A percentile compares a stretch with the other conserved stretches of the same genome.
These are phyloP conservation scores for Odontocolon sp. DNA, from an alignment of 2,888 invertebrate genomes.

Conservation along the genomic window DNA sequence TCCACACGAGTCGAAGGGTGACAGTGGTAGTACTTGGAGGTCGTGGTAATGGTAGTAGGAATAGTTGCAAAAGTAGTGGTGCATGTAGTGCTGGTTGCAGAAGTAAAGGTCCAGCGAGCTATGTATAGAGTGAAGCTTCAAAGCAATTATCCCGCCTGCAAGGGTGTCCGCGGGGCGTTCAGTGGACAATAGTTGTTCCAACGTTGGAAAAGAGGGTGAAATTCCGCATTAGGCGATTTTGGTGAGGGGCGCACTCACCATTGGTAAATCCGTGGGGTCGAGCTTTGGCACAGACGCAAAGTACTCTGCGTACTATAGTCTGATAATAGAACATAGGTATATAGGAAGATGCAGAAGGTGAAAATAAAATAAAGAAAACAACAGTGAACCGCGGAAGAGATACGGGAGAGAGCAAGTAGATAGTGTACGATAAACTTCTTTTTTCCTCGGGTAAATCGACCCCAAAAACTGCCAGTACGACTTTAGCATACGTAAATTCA, in stretches of 20 bases:
- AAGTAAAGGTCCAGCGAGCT: background rate
- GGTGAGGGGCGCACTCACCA: background rate
- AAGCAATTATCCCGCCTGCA: constrained; percentile 30
- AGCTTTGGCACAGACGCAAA: constrained; percentile 18
- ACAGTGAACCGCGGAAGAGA: background rate
- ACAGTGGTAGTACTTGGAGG: too few relatives aligned
- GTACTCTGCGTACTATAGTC: background rate
- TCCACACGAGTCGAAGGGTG: constrained; percentile 24
- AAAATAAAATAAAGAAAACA: background rate
- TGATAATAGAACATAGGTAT: background rate
- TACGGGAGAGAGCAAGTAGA: background rate
- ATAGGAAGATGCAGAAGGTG: background rate
- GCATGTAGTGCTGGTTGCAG: background rate
- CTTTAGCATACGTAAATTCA: constrained; percentile 10
- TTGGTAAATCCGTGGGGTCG: constrained; percentile 23
- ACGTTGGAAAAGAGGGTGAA: background rate
- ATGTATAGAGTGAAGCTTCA: constrained; percentile 11
- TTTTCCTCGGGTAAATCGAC: constrained; percentile 3
- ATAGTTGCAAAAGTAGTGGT: constrained; percentile 14
- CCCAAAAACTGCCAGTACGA: constrained; percentile 8
- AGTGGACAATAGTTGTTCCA: constrained; percentile 29
- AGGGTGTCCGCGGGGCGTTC: background rate
- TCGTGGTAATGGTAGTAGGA: background rate
- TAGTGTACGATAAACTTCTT: constrained; percentile 3
- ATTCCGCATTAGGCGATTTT: constrained; percentile 9